Evolutionary conservation across 2,113 vertebrate genomes (phyloP).

Genomic region (Microcebus ravelobensis): DNA sequence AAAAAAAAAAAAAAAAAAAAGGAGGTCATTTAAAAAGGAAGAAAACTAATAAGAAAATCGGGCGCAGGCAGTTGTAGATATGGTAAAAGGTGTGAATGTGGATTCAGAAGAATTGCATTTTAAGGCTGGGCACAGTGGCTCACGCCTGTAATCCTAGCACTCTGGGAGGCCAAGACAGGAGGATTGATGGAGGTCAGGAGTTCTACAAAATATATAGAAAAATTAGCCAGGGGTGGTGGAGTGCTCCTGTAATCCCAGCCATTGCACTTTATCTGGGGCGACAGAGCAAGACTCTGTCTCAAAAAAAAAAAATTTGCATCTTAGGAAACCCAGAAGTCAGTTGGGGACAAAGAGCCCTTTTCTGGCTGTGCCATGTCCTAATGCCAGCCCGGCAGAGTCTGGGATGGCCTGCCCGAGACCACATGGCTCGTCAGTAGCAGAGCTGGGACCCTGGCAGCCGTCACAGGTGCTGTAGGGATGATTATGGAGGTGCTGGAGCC

Average conservation of each 20-base stretch:
- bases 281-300: too few species aligned
- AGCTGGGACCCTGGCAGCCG: not conserved
- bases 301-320: not conserved
- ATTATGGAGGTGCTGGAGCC: rapidly evolving
- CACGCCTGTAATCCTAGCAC: too few species aligned
- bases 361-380: not conserved
- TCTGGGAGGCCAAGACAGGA: too few species aligned
- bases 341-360: not conserved
- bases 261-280: too few species aligned
- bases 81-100: not conserved
- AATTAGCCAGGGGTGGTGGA: too few species aligned
- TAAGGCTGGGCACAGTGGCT: not conserved
- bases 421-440: not conserved
- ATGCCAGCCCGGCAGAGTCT: not conserved
- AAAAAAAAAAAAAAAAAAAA: too few species aligned
- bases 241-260: too few species aligned
- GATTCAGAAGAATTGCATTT: not conserved
- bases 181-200: too few species aligned
- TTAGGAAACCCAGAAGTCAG: not conserved
- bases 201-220: too few species aligned
- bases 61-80: not conserved
- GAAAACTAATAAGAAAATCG: not conserved
- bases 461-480: rapidly evolving
- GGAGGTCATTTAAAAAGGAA: not conserved
- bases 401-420: rapidly evolving